These are phyloP conservation scores for Salvelinus alpinus DNA, from an alignment of 2,113 vertebrate species.

Conservation along the genomic window DNA sequence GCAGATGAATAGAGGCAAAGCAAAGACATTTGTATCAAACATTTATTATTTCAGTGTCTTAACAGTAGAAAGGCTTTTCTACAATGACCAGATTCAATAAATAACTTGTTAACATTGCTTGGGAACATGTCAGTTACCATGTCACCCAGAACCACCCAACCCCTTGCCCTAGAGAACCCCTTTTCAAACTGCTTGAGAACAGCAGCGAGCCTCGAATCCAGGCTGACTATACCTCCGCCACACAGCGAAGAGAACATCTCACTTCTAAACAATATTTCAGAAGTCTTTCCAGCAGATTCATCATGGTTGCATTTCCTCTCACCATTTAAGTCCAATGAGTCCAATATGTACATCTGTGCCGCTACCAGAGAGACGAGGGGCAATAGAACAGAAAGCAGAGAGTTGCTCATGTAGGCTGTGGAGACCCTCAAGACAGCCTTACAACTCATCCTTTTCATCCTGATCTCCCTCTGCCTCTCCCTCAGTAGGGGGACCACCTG, in stretches of 20 bases:
- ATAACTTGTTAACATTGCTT: slow-evolving; percentile 75
- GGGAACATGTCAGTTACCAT: slow-evolving; percentile 55
- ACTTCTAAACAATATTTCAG: slow-evolving; percentile 35
- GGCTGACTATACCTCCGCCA: slow-evolving; percentile 92
- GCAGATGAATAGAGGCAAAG: neutral
- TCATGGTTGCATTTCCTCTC: slow-evolving; percentile 50
- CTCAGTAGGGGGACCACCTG: slow-evolving; percentile 82
- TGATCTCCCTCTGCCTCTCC: slow-evolving; percentile 59
- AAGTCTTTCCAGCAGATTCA: slow-evolving; percentile 71
- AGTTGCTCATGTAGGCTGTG: no score
- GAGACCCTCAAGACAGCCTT: slow-evolving; percentile 57
- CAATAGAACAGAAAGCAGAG: no score
- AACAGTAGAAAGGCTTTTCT: slow-evolving; percentile 82
- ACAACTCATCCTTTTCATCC: slow-evolving; percentile 90
- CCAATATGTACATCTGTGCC: slow-evolving; percentile 67
- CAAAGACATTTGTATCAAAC: slow-evolving; percentile 70
- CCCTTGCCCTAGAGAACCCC: slow-evolving; percentile 53
- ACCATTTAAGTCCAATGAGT: slow-evolving; percentile 72
- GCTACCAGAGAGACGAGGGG: neutral
- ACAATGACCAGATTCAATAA: slow-evolving; percentile 88
- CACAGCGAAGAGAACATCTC: slow-evolving; percentile 86
- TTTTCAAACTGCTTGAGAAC: slow-evolving; percentile 91
- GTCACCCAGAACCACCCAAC: slow-evolving; percentile 27
- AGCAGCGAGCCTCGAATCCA: slow-evolving; percentile 86
- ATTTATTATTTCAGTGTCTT: slow-evolving; percentile 89